A percentile compares a stretch with the other conserved stretches of the same genome.
Evolutionary conservation across 2,797 vertebrate species (phyloP).

Genomic region (Phrynocephalus forsythii): DNA sequence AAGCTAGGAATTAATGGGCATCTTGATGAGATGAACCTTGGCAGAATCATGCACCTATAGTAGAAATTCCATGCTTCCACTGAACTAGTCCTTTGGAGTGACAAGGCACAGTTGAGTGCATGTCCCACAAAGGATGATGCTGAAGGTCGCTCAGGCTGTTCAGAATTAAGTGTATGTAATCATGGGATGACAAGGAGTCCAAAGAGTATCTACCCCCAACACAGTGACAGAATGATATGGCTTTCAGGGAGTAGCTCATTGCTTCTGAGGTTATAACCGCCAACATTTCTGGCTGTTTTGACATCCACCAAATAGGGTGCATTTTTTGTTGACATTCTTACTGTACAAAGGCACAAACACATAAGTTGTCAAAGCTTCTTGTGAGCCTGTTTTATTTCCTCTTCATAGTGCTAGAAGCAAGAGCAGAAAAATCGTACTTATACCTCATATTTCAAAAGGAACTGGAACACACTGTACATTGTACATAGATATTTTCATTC

Average conservation of each 20-base stretch:
- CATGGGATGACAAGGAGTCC: background rate
- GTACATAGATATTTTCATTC: background rate
- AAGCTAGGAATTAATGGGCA: background rate
- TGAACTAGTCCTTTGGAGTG: background rate
- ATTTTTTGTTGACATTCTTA: background rate
- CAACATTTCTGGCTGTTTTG: background rate
- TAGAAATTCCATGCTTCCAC: background rate
- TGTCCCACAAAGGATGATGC: background rate
- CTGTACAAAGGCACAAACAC: constrained; percentile 5
- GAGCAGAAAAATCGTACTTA: background rate
- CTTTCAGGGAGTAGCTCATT: constrained; percentile 17
- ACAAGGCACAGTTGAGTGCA: background rate
- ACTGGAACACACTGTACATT: background rate
- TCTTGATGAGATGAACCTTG: background rate
- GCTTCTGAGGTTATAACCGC: constrained; percentile 5
- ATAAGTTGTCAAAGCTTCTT: constrained; percentile 51
- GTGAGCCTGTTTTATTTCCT: constrained; percentile 5
- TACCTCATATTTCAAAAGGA: background rate
- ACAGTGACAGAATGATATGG: constrained; percentile 24
- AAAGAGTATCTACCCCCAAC: background rate
- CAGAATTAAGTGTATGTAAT: background rate
- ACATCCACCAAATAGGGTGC: constrained; percentile 4
- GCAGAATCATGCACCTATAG: background rate
- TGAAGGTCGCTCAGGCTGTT: too few relatives aligned
- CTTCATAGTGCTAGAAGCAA: background rate